Evolutionary conservation across 2,888 invertebrate genomes (phyloP).

Genomic region (Carpatolechia fugitivella): DNA sequence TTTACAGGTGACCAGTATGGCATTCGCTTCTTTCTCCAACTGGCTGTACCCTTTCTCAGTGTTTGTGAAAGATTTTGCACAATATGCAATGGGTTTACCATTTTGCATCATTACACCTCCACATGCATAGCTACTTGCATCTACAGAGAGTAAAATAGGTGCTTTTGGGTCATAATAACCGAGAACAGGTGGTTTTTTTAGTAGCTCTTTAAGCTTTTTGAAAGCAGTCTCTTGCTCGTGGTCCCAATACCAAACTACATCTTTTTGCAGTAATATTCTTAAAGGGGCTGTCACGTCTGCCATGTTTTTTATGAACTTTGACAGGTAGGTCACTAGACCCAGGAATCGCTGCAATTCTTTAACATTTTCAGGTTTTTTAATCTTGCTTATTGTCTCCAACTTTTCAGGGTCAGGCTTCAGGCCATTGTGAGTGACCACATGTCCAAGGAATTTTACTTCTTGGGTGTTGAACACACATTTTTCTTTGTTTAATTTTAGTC

Average conservation of each 20-base stretch:
- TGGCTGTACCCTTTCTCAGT: constrained; percentile 17
- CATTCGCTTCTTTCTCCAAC: constrained; percentile 19
- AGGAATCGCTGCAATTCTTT: constrained; percentile 19
- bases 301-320: constrained; percentile 12
- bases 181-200: constrained; percentile 16
- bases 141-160: constrained; percentile 16
- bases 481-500: constrained; percentile 14
- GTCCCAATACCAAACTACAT: constrained; percentile 16
- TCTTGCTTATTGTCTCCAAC: background rate
- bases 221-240: constrained; percentile 14
- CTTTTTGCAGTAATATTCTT: constrained; percentile 12
- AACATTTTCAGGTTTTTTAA: constrained; percentile 19
- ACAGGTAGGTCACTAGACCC: constrained; percentile 15
- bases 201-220: constrained; percentile 12
- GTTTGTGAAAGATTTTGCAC: constrained; percentile 19
- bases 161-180: constrained; percentile 18
- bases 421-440: background rate
- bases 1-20: constrained; percentile 15
- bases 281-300: constrained; percentile 11
- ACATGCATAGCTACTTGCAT: constrained; percentile 19
- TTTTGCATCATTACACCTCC: constrained; percentile 17
- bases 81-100: constrained; percentile 16
- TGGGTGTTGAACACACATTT: constrained; percentile 3
- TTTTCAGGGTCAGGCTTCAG: constrained; percentile 1
- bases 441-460: background rate